phyloP scores from a whole-genome alignment of 2,113 vertebrate genomes.

The Ploceus nigricollis region DNA sequence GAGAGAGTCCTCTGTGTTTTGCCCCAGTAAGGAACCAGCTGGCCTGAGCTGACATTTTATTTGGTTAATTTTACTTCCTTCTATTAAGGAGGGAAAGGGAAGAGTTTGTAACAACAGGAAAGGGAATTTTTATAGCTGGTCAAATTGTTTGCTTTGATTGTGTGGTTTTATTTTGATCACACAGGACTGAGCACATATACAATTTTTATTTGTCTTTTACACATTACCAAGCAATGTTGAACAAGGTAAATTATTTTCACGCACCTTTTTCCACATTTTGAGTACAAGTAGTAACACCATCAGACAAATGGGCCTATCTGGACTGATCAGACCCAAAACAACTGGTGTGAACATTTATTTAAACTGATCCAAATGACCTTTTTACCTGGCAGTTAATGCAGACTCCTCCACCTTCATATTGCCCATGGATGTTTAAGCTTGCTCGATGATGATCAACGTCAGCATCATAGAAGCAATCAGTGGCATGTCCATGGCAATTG shows the following conservation, averaged over 20 bases:
- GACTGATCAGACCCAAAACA: background rate
- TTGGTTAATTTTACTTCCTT: background rate
- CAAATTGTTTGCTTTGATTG: background rate
- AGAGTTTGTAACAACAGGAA: background rate
- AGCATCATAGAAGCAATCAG: constrained; percentile 89
- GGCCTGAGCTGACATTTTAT: background rate
- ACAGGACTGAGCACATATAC: background rate
- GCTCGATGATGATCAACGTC: constrained; percentile 75
- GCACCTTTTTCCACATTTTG: background rate
- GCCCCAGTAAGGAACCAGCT: background rate
- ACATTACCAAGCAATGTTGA: background rate
- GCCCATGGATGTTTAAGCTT: constrained; percentile 84
- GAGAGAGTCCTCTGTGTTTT: background rate
- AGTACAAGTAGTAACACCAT: background rate
- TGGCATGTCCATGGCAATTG: constrained; percentile 90
- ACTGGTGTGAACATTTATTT: background rate
- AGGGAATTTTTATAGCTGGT: background rate
- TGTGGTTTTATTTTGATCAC: background rate
- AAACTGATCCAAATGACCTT: background rate
- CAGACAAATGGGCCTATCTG: background rate
- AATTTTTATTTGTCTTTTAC: background rate
- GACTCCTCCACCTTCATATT: constrained; percentile 88
- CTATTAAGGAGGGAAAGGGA: background rate
- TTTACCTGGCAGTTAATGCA: constrained; percentile 93
- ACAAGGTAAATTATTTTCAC: background rate